Percentiles rank a stretch among this genome's conserved stretches.
These are phyloP conservation scores for Aphelocoma californica DNA, from an alignment of 2,797 vertebrate species.

Conservation along the genomic window DNA sequence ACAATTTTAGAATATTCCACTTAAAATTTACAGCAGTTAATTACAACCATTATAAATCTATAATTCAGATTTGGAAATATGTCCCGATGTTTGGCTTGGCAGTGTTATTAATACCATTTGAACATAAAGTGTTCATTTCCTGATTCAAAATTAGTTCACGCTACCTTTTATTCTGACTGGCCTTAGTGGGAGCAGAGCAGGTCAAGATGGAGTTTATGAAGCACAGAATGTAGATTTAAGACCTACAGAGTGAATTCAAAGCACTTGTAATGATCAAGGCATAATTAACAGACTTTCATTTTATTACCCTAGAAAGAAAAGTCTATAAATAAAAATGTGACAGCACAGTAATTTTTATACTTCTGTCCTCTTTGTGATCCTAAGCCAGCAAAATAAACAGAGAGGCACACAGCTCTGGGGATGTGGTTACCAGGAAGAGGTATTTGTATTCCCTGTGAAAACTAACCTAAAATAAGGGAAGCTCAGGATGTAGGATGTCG, in stretches of 20 bases:
- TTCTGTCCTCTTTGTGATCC: constrained; percentile 33
- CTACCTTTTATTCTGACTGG: neutral
- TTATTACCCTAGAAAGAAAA: constrained; percentile 49
- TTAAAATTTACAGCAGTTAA: neutral
- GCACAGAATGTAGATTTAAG: constrained; percentile 1
- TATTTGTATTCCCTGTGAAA: constrained; percentile 12
- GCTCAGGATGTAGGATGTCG: neutral
- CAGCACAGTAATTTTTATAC: neutral
- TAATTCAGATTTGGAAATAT: neutral
- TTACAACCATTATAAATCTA: neutral
- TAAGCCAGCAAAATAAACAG: constrained; percentile 47
- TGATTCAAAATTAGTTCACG: neutral
- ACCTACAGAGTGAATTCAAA: neutral
- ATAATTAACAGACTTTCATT: constrained; percentile 38
- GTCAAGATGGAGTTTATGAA: neutral
- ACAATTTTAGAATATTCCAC: neutral
- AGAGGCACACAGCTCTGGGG: neutral
- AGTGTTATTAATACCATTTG: neutral
- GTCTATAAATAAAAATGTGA: constrained; percentile 42
- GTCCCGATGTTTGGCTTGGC: neutral
- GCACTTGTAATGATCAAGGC: constrained; percentile 11
- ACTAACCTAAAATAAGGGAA: constrained; percentile 18
- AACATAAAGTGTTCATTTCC: neutral
- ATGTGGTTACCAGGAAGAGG: constrained; percentile 41
- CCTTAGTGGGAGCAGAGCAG: neutral